Conservation (phyloP, 2,888 invertebrate species). For the Prenolepis imparis region DNA sequence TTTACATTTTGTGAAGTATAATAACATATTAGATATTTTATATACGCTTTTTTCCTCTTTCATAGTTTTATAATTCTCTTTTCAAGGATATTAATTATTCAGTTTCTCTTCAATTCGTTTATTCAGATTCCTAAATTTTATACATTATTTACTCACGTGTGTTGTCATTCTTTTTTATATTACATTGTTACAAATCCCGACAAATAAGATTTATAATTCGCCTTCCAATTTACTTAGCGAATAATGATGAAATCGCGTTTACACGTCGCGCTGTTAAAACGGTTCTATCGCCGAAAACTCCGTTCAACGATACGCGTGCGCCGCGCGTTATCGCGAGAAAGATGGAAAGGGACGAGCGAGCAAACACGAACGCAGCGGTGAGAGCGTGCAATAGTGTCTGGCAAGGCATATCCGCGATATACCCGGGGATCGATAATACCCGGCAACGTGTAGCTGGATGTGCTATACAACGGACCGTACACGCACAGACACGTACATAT, state of each 20-base stretch:
- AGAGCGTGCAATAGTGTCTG: conserved; percentile 74
- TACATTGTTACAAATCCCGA: not conserved
- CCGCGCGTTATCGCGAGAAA: conserved; percentile 32
- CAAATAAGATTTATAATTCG: not conserved
- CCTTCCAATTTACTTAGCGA: not conserved
- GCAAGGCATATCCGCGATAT: conserved; percentile 73
- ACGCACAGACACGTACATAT: conserved; percentile 35
- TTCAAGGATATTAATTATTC: not conserved
- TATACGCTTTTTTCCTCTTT: not conserved
- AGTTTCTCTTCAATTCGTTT: not conserved
- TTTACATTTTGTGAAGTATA: not conserved
- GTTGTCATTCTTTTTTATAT: not conserved
- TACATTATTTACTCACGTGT: not conserved
- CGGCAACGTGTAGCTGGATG: conserved; percentile 54
- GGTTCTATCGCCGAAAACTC: conserved; percentile 32
- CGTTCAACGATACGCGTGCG: conserved; percentile 14
- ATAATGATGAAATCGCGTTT: conserved; percentile 13
- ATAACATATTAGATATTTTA: not conserved
- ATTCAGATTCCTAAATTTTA: not conserved
- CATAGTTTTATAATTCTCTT: not conserved
- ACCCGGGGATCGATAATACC: conserved; percentile 77
- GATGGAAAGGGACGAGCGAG: conserved; percentile 56
- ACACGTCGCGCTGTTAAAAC: conserved; percentile 20
- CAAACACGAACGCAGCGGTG: conserved; percentile 52
- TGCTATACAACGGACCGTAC: conserved; percentile 39